Base-by-base conservation (phyloP, 2,888 invertebrate genomes). In the Mechanitis messenoides region DNA sequence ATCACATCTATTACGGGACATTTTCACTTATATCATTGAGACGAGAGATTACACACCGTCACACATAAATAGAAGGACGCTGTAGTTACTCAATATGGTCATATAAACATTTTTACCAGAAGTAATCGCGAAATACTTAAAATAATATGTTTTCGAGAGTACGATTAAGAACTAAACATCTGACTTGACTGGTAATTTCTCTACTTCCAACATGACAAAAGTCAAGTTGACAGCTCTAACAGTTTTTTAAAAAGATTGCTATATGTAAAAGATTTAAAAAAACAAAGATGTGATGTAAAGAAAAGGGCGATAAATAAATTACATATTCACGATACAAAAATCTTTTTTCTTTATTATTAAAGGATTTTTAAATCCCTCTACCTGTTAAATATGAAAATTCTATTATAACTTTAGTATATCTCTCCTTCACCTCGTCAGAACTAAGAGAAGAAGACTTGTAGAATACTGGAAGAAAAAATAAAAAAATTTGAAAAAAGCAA, bases 1-100 rank as follows among this genome's bases (percentile, higher is more conserved):
- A 80, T 94, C 93, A 75, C 94, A 81, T 83, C 91, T 83, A 79
- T 82, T 87, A 62, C 84, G 84, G 72, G 90, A 78, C 90, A 90
- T 90, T 72, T 77, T 84, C 72, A 71, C 72, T 73, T 83, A 80
- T 72, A 78, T 73, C 85, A 81, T 81, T 69, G 78, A 81, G 75
- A 72, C 70, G 71, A 72, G 72, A 62, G 69, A 72, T 61, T 69
- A 68, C 73, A 73, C 72, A 73, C 70, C 61, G 69, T 58, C 69
- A 62, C 72, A 69, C 63, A 62, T 68, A 69, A 62, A 63, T 68
- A 66, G 66, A 71, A 76, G 71, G 74, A 80, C 78, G 81, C 79
- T 68, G 75, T 75, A 61, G 71, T 70, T 65, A 60, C 71, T 66
- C 72, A 69, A 67, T 69, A 66, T 69, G 74, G 74, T 78, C 74